Conservation (phyloP, 2,888 invertebrate species). For the Lithophane leautieri region DNA sequence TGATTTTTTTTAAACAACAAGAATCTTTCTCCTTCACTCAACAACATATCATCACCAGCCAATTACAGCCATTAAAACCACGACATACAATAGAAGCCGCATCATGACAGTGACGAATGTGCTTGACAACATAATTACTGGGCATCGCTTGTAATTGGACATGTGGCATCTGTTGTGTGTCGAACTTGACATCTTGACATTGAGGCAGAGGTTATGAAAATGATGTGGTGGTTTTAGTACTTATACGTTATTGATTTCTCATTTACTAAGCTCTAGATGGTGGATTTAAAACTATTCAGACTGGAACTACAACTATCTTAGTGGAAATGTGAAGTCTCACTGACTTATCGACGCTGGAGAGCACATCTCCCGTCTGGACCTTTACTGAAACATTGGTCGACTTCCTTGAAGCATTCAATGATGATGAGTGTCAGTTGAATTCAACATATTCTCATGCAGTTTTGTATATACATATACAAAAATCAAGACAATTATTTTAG, state of each 20-base stretch:
- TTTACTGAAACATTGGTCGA: neutral
- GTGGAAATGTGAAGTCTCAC: neutral
- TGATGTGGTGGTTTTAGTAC: neutral
- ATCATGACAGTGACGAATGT: slow-evolving; percentile 41
- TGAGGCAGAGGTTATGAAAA: slow-evolving; percentile 12
- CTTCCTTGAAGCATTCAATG: neutral
- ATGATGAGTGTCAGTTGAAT: neutral
- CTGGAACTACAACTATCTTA: neutral
- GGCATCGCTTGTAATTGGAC: slow-evolving; percentile 35
- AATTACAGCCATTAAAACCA: slow-evolving; percentile 31
- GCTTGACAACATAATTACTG: slow-evolving; percentile 51
- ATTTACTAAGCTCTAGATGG: neutral
- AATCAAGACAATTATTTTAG: neutral
- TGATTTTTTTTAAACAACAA: too few relatives aligned
- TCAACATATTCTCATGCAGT: neutral
- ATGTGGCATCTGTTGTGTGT: slow-evolving; percentile 15
- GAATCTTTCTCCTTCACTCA: slow-evolving; percentile 15
- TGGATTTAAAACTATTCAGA: neutral
- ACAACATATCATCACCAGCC: slow-evolving; percentile 18
- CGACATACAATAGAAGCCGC: slow-evolving; percentile 15
- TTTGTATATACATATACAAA: neutral
- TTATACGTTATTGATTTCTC: neutral
- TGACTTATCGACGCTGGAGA: neutral
- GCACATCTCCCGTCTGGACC: neutral
- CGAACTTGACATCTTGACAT: slow-evolving; percentile 62